Evolutionary conservation across 64 coral and sea anemone genomes (phyloP).

Genomic region (Exaiptasia diaphana): DNA sequence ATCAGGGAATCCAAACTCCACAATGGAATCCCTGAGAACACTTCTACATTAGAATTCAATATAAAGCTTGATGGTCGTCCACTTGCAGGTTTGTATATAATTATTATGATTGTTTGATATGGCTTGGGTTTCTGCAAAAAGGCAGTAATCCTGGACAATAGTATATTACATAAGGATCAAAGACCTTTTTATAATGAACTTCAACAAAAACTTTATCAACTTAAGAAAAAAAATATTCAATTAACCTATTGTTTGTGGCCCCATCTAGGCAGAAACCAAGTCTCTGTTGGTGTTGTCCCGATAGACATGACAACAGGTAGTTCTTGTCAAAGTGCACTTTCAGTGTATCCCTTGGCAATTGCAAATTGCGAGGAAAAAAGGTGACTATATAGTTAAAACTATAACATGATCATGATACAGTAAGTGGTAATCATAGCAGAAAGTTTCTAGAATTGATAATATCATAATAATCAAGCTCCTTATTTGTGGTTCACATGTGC

Average conservation of each 20-base stretch:
- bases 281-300: not conserved
- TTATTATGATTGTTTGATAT: not conserved
- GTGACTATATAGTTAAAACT: not conserved
- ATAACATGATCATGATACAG: too few relatives aligned
- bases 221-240: too few relatives aligned
- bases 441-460: too few relatives aligned
- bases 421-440: too few relatives aligned
- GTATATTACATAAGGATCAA: too few relatives aligned
- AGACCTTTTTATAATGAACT: too few relatives aligned
- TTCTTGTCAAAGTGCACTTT: not conserved
- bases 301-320: not conserved
- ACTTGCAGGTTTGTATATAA: not conserved
- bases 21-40: not conserved
- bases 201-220: too few relatives aligned
- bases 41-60: not conserved
- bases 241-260: too few relatives aligned
- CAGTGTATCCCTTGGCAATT: not conserved
- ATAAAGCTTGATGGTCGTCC: slow-evolving; percentile 1
- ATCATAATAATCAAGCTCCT: too few relatives aligned
- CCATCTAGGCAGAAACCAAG: not conserved
- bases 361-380: not conserved
- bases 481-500: too few relatives aligned
- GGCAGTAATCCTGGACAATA: too few relatives aligned
- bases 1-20: not conserved
- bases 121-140: not conserved